Evolutionary conservation across 2,113 vertebrate species (phyloP), one percentile per base, ranked within the genome.

Genomic region (Notarius quadriscutis): DNA sequence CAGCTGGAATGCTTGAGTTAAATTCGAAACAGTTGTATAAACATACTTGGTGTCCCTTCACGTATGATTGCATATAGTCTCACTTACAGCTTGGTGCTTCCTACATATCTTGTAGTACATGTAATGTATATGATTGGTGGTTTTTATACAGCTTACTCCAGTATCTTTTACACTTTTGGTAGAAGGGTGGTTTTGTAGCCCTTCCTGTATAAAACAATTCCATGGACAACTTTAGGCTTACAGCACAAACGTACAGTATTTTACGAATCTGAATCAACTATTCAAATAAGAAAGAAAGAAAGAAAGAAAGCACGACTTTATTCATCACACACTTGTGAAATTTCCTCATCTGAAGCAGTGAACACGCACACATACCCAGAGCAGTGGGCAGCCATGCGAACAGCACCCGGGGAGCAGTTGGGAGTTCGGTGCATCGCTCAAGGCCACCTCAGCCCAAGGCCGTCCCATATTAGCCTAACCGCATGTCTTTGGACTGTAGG

Each of bases 1-100:
- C 57, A 34, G 17, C 57, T 87, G 53, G n/a, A 83, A 74, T 75
- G 63, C 14, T 25, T 55, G 5, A 17, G 25, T 74, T 63, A 53
- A 75, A 86, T 86, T 81, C 17, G 53, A 71, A 81, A 48, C 41
- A 83, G 41, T 75, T 83, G 67, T 74, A 25, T 51, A 86, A 86
- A 86, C 85, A 86, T 18, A 58, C 22, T 74, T 51, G 5, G 41
- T 60, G 11, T 50, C 22, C 41, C 22, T 82, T 18, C 67, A 87
- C 50, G n/a, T 69, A 58, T 57, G 30, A 48, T 41, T 71, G 65
- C 65, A 12, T 53, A 72, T n/a, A 41, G 41, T 74, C 30, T 82
- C 67, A 55, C 18, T 17, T 69, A 77, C 50, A 48, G 34, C 57
- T 20, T 77, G 25, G 25, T 63, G 11, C 41, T 25, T 75, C 27